Conservation (phyloP, 2,113 vertebrate species). For the Electrona antarctica region DNA sequence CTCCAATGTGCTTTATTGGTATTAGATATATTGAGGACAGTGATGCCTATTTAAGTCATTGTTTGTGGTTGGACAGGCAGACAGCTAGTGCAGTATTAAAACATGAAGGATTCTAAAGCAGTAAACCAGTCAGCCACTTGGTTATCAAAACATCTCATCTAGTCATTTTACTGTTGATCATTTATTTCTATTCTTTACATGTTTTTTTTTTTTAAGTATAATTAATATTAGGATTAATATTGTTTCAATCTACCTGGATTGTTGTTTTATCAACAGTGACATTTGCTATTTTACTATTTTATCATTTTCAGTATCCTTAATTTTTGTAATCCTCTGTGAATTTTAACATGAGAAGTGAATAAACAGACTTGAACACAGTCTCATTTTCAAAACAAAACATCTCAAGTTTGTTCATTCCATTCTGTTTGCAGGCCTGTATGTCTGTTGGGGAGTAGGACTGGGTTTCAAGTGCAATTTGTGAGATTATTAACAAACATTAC, state of each 20-base stretch:
- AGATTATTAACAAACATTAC: too few relatives aligned
- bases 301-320: conserved; percentile 9
- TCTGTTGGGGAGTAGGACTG: too few relatives aligned
- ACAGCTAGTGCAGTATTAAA: background rate
- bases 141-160: too few relatives aligned
- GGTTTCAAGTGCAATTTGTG: background rate
- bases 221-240: background rate
- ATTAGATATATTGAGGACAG: too few relatives aligned
- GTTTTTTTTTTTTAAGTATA: conserved; percentile 25
- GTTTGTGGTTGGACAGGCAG: background rate
- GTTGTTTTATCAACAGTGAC: conserved; percentile 32
- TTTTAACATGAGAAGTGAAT: conserved; percentile 42
- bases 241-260: conserved; percentile 27
- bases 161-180: conserved; percentile 23
- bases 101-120: too few relatives aligned
- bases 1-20: too few relatives aligned
- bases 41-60: too few relatives aligned
- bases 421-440: too few relatives aligned
- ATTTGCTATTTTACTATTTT: conserved; percentile 38
- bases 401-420: background rate
- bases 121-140: conserved; percentile 19
- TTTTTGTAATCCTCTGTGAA: conserved; percentile 9
- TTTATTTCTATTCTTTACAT: conserved; percentile 26
- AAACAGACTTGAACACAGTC: conserved; percentile 49
- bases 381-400: conserved; percentile 2